Percentiles rank a stretch among this genome's conserved stretches.
These are phyloP conservation scores for Podarcis lilfordi DNA, from an alignment of 2,797 vertebrate genomes.

Conservation along the genomic window DNA sequence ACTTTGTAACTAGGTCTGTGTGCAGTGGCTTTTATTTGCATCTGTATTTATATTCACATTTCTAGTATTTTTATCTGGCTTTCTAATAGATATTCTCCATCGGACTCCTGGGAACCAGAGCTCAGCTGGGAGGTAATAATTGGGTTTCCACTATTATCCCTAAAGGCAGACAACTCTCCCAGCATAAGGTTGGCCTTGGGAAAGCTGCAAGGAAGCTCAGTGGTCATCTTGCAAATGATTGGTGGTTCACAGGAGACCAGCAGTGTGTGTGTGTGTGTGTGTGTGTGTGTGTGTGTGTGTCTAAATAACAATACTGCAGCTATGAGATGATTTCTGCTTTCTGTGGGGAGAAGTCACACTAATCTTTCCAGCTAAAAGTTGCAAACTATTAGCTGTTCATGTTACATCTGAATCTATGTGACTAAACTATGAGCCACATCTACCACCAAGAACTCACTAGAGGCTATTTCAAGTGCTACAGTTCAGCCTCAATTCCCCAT, in stretches of 20 bases:
- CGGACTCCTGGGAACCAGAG: background rate
- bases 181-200: background rate
- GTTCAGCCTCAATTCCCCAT: background rate
- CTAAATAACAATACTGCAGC: background rate
- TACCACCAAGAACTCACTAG: background rate
- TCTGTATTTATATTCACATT: background rate
- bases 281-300: background rate
- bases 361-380: background rate
- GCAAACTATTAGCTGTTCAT: background rate
- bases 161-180: background rate
- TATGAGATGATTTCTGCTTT: background rate
- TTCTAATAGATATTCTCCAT: background rate
- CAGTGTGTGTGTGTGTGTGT: too few relatives aligned
- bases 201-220: constrained; percentile 4
- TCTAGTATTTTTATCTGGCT: background rate
- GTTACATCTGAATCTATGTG: too few relatives aligned
- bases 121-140: background rate
- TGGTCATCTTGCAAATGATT: background rate
- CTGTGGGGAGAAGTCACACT: background rate
- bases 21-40: background rate
- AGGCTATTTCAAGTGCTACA: background rate
- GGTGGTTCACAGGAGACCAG: background rate
- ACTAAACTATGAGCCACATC: background rate
- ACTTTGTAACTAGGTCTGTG: background rate
- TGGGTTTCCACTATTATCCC: background rate